These are phyloP conservation scores for Spermophilus dauricus DNA, from an alignment of 2,113 vertebrate genomes.

Conservation along the genomic window DNA sequence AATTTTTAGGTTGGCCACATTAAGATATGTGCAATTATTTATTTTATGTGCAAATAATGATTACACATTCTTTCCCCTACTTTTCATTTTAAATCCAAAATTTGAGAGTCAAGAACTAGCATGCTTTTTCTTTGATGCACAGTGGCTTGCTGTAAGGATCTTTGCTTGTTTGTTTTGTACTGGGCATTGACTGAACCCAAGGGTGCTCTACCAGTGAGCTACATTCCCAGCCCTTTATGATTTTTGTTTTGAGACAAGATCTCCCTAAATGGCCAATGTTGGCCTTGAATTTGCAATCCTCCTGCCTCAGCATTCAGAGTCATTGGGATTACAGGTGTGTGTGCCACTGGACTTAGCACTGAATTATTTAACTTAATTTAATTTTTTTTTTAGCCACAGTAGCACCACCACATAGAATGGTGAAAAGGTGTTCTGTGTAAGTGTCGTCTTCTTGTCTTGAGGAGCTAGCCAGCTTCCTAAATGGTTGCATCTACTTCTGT, in stretches of 20 bases:
- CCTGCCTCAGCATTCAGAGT: too few species aligned
- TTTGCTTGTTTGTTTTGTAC: background rate
- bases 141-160: background rate
- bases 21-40: background rate
- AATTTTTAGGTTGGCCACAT: background rate
- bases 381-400: background rate
- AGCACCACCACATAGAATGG: background rate
- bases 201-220: too few species aligned
- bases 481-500: background rate
- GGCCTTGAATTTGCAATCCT: too few species aligned
- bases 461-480: background rate
- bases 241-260: too few species aligned
- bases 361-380: background rate
- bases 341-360: too few species aligned
- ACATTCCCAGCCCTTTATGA: too few species aligned
- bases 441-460: background rate
- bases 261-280: too few species aligned
- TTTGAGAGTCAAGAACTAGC: background rate
- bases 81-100: background rate
- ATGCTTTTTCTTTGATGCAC: background rate
- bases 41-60: background rate
- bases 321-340: too few species aligned
- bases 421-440: background rate
- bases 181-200: too few species aligned
- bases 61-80: background rate